Evolutionary conservation across 2,797 vertebrate species (phyloP), one percentile per base, ranked within the genome.

Genomic region (Onychomys arenicola): DNA sequence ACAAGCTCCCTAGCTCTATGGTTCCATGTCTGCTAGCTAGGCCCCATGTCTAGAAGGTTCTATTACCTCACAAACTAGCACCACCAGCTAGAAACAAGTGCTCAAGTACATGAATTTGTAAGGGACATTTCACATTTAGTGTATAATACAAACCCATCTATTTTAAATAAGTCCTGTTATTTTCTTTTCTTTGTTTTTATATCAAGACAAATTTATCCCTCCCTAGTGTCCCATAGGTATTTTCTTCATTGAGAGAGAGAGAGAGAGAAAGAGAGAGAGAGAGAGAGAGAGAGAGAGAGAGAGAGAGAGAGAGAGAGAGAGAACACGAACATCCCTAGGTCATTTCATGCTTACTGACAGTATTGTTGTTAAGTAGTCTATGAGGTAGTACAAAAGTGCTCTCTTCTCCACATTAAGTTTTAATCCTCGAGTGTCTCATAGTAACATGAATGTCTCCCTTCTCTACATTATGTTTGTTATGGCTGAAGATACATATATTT

Each of bases 111-210:
- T 19, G 49, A 52, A 46, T 55, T 67, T 86, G 34, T 37, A 46
- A 52, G 43, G 49, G 25, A 29, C 16, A 57, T 27, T 87, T 40
- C 49, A 73, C 49, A 73, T 12, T 29, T 9, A 73, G 67, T 19
- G n/a, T 32, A 29, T 0, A 55, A 88, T 25, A 55, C 49, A 57
- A 29, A 88, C 4, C 21, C 57, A 71, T 14, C 4, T 14, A 21
- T 46, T 83, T 91, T 65, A 63, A 59, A 27, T 40, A 87, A 65
- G 34, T 59, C 29, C 27, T 71, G 10, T 49, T 61, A 7, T 63
- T 92, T 91, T 83, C 71, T 46, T 84, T 89, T 71, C 65, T 55
- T 94, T 17, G 4, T 85, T 85, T 93, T 90, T n/a, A 90, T 67
- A 93, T 57, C 65, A 78, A 55, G 13, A 80, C 40, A 86, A 83